Evolutionary conservation across 2,797 vertebrate species (phyloP), one percentile per base, ranked within the genome.

Genomic region (Crypturellus tataupa): DNA sequence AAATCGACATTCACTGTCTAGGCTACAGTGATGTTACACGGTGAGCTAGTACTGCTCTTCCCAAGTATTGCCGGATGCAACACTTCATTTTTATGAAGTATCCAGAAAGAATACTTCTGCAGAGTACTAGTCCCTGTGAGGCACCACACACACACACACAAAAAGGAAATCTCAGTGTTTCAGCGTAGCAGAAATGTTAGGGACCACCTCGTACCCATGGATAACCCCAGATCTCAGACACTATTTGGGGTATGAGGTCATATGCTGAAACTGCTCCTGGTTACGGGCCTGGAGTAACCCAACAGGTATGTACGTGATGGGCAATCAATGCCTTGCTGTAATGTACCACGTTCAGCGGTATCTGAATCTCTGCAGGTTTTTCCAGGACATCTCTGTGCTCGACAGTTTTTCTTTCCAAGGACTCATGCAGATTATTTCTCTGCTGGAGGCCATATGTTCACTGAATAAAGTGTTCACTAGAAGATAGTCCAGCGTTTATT

Each of bases 141-240:
- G 24, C 47, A 24, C 23, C 47, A 24, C 47, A 24, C 40, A 40
- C 40, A 10, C 21, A 47, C 11, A 47, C 11, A 46, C 10, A 46
- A 46, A 46, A 23, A 47, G 23, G 47, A 80, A 90, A 81, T 84
- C 39, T 90, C 51, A 75, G 37, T 73, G 49, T 94, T 65, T 72
- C 86, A 78, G 67, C 42, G 24, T 25, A 87, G 87, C 70, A 93
- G 70, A 78, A 95, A 94, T 35, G 25, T 18, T 23, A 58, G n/a
- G 12, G 87, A 40, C 40, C 15, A 6, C 73, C 87, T 78, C 44
- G 20, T 56, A 35, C 39, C 89, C 51, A 33, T 25, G 40, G 55
- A 44, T 73, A 72, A 78, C 49, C 29, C 53, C 82, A 77, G 70
- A 79, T 67, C 40, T 63, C 55, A 1, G 4, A 3, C 0, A 55